phyloP scores from a whole-genome alignment of 1,140 invertebrate species.

The Xylocopa sonorina region DNA sequence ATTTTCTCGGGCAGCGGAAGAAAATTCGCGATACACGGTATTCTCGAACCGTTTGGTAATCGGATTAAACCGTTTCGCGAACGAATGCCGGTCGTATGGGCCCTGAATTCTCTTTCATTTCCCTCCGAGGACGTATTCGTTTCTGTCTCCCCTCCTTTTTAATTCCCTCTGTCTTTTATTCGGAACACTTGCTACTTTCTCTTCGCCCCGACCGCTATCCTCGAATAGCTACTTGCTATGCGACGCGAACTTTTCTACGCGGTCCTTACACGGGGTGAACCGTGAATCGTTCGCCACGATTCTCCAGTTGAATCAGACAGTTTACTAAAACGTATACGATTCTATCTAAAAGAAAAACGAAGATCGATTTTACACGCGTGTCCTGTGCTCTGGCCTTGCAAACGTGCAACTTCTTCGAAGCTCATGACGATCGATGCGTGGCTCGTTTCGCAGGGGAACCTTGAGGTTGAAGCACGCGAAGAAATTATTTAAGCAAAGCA shows the following conservation, averaged over 20 bases:
- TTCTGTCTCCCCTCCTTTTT: not conserved
- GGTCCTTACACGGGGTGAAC: no score
- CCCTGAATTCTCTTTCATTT: slow-evolving; percentile 39
- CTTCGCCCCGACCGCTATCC: not conserved
- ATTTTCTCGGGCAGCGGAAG: slow-evolving; percentile 46
- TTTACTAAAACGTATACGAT: no score
- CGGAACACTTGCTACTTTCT: not conserved
- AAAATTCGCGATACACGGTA: slow-evolving; percentile 46
- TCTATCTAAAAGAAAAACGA: no score
- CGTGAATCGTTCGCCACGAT: no score
- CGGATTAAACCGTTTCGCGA: slow-evolving; percentile 73
- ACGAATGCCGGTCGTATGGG: slow-evolving; percentile 53
- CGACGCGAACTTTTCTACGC: no score
- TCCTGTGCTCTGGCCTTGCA: no score
- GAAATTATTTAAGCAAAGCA: no score
- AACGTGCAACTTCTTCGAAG: not conserved
- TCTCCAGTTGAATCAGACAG: no score
- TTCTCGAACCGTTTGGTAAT: slow-evolving; percentile 74
- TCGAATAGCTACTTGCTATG: not conserved
- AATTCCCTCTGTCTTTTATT: not conserved
- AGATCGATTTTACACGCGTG: no score
- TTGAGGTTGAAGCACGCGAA: no score
- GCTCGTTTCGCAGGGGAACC: no score
- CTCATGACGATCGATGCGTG: no score
- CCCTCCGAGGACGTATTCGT: not conserved